Evolutionary conservation across 2,113 vertebrate species (phyloP).

Genomic region (Strix aluco): DNA sequence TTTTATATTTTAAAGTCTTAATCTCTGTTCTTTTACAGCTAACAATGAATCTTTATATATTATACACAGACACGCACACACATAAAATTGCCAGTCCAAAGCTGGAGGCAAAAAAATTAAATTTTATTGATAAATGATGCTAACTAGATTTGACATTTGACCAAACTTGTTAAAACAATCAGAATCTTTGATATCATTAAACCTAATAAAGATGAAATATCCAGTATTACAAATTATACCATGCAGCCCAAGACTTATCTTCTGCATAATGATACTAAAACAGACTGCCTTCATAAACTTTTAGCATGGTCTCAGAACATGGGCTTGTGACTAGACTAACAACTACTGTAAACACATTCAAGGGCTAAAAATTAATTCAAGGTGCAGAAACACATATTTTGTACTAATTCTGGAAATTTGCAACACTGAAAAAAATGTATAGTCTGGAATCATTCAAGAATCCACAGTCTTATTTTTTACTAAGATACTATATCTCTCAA

Average conservation of each 20-base stretch:
- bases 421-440: neutral
- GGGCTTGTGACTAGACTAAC: neutral
- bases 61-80: neutral
- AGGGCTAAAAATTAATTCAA: neutral
- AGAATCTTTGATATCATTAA: neutral
- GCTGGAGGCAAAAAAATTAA: neutral
- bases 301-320: neutral
- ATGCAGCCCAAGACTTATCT: neutral
- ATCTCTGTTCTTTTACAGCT: slow-evolving; percentile 1
- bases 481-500: neutral
- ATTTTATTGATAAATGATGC: neutral
- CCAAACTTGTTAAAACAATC: neutral
- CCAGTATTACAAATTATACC: neutral
- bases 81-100: neutral
- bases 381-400: neutral
- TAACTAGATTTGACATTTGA: slow-evolving; percentile 9
- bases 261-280: neutral
- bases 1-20: slow-evolving; percentile 39
- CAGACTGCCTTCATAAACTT: neutral
- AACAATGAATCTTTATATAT: slow-evolving; percentile 13
- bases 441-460: neutral
- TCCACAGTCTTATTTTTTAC: neutral
- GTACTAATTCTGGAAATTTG: neutral
- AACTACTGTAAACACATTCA: neutral
- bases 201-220: slow-evolving; percentile 9